Evolutionary conservation across 2,888 invertebrate genomes (phyloP), one percentile per base, ranked within the genome.

Genomic region (Acanthosepion lycidas): DNA sequence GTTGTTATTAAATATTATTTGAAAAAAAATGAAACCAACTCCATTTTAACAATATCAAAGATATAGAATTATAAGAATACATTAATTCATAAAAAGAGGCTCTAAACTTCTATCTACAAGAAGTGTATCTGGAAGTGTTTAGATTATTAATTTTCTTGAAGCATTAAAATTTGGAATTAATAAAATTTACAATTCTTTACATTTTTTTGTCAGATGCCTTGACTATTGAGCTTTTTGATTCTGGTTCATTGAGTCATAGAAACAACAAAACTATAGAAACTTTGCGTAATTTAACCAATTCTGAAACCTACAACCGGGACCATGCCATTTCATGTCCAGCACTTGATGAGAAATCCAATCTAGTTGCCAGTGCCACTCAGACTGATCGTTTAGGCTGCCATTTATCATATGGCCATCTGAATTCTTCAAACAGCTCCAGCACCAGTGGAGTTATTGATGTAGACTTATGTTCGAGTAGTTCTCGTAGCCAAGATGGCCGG

Each of bases 341-440:
- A 42, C 78, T 95, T n/a, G 92, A 93, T 42, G 91, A 94, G 23
- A 53, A 94, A 53, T 64, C 78, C 59, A 78, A 94, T 23, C 92
- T 92, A n/a, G 94, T 94, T 33, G 92, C 91, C 12, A 53, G 91
- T 42, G 93, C 91, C 53, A 95, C 94, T n/a, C 94, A 94, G 42
- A 95, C 94, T 49, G 95, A 95, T 59, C 91, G 59, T 64, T 91
- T 94, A 91, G 59, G 53, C 42, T 55, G 42, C 55, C n/a, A 59
- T 42, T 53, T 78, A 4, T 94, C 78, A 59, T 91, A 94, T 64
- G 94, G 94, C 33, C 94, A 95, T 53, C 95, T 96, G 48, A 95
- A 96, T 95, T 95, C 96, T n/a, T 96, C 96, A 91, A 96, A 96
- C 33, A 96, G 96, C 91, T 96, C 96, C 33, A 96, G 96, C 95